phyloP scores from a whole-genome alignment of 2,888 invertebrate genomes.

The Oithona nana region DNA sequence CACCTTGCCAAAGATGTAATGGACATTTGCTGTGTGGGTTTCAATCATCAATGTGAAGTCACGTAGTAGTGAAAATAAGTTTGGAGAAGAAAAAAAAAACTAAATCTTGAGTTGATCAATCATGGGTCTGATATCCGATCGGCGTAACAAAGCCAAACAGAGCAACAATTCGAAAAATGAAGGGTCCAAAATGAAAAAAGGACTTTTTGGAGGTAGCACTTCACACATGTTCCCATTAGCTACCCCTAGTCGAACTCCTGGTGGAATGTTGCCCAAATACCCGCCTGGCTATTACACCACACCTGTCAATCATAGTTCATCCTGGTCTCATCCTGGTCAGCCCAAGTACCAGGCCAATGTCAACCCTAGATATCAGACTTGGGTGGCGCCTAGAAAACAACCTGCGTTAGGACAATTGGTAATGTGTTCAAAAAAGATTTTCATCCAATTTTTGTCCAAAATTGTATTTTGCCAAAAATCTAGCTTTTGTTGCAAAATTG shows the following conservation, averaged over 20 bases:
- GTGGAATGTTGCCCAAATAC: neutral
- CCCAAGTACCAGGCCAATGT: conserved; percentile 8
- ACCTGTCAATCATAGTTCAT: neutral
- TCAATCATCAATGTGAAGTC: too few relatives aligned
- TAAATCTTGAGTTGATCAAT: too few relatives aligned
- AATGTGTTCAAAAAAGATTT: neutral
- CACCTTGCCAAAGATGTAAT: too few relatives aligned
- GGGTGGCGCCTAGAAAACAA: conserved; percentile 17
- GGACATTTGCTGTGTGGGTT: too few relatives aligned
- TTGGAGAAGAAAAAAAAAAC: too few relatives aligned
- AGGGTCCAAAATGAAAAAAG: neutral
- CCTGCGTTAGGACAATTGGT: conserved; percentile 15
- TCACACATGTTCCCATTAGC: neutral
- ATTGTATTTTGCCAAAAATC: neutral
- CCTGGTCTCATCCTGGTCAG: conserved; percentile 6
- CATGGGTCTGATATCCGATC: conserved; percentile 16
- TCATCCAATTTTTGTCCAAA: neutral
- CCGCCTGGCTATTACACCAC: conserved; percentile 17
- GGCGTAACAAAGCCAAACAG: conserved; percentile 8
- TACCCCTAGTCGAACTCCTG: too few relatives aligned
- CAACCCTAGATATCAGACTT: conserved; percentile 16
- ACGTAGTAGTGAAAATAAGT: too few relatives aligned
- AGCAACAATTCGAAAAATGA: conserved; percentile 1
- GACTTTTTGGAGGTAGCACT: neutral
- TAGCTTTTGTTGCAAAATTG: neutral